Conservation (phyloP, 2,113 vertebrate genomes). For the Neotragus pygmaeus region DNA sequence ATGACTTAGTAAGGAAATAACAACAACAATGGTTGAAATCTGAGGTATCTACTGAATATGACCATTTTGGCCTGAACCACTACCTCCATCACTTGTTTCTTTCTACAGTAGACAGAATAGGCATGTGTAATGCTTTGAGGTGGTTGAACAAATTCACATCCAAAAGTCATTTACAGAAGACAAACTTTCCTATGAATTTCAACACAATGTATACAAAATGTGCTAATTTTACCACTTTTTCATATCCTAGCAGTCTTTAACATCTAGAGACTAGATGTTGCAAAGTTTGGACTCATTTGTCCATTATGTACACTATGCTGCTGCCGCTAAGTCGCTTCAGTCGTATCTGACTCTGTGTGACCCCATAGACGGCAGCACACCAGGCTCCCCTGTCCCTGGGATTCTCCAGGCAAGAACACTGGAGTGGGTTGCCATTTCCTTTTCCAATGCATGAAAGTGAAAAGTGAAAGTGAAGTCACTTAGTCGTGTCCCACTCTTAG, state of each 20-base stretch:
- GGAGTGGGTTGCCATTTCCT: background rate
- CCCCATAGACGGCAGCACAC: fast-evolving
- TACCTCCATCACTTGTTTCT: background rate
- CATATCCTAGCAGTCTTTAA: background rate
- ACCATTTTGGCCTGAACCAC: background rate
- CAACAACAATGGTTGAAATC: background rate
- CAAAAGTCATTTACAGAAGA: background rate
- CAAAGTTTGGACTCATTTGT: background rate
- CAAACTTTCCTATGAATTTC: background rate
- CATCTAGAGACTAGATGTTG: background rate
- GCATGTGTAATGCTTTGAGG: background rate
- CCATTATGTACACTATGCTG: background rate
- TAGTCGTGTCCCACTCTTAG: background rate
- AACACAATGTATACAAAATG: background rate
- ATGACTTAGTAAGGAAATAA: background rate
- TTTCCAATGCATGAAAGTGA: background rate
- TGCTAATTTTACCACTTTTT: background rate
- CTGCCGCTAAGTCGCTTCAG: background rate
- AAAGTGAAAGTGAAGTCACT: background rate
- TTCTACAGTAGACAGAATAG: background rate
- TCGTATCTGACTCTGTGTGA: background rate
- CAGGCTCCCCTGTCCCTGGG: background rate
- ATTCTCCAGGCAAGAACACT: background rate
- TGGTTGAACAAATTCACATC: background rate
- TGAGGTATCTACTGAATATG: background rate